Evolutionary conservation across 2,113 vertebrate species (phyloP), one percentile per base, ranked within the genome.

Genomic region (Ciconia stormi): DNA sequence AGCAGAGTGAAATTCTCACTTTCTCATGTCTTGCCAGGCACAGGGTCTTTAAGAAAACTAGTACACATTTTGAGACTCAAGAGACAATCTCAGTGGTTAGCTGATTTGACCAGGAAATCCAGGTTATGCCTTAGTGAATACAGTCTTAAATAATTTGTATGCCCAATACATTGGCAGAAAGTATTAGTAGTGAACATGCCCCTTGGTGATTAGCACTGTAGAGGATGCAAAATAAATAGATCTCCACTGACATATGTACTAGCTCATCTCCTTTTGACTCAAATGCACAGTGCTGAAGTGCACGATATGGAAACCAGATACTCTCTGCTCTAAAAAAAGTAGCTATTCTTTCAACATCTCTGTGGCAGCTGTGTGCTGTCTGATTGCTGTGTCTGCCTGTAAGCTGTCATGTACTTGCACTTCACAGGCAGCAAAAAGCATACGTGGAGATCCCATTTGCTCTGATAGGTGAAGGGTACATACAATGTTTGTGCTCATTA

Each of bases 341-440:
- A 91, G 29, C 20, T 40, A 3, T 81, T 76, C 87, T 95, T 96
- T 94, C 96, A 97, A 80, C 78, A 92, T 87, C 91, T 77, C 82
- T 83, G 77, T 90, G 94, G 83, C 94, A 97, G 90, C 95, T 94
- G 91, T 69, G 72, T 87, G 89, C 83, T 70, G 46, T 82, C 87
- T 82, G 89, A 97, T 85, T 77, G n/a, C 46, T 93, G 71, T 77
- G n/a, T 72, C 91, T 96, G 93, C 81, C 93, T 93, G 66, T 89
- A 95, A 90, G 52, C 90, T 93, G 72, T 71, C 82, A 76, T 82
- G 82, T 79, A 94, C 93, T 95, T 95, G 89, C 52, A 63, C 58
- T 93, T 92, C 85, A 81, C 87, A 88, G 91, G 55, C 84, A 93
- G 95, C 19, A 87, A 92, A 96, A 93, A 66, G 77, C 53, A 42